These are phyloP conservation scores for Elaeidobius kamerunicus DNA, from an alignment of 2,888 invertebrate species.

Conservation along the genomic window DNA sequence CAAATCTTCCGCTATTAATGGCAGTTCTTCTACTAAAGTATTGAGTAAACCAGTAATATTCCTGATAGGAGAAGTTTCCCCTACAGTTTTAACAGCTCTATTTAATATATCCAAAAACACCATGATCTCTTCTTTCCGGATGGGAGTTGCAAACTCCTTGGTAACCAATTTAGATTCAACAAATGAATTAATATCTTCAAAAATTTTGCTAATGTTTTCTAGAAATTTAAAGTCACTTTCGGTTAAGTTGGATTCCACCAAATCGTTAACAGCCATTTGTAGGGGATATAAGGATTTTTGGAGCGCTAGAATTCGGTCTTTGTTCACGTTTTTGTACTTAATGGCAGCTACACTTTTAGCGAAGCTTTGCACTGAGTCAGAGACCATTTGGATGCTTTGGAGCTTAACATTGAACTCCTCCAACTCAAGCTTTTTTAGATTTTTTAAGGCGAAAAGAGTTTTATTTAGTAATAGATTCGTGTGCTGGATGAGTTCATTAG, in stretches of 20 bases:
- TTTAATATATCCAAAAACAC: constrained; percentile 37
- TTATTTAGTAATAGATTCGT: constrained; percentile 35
- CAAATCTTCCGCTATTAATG: constrained; percentile 39
- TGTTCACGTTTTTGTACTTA: constrained; percentile 40
- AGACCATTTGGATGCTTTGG: constrained; percentile 39
- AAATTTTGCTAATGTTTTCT: constrained; percentile 36
- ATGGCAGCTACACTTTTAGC: constrained; percentile 43
- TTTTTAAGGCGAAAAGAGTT: constrained; percentile 32
- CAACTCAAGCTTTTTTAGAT: constrained; percentile 31
- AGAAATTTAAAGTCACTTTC: constrained; percentile 39
- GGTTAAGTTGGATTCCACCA: constrained; percentile 40
- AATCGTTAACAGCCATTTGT: constrained; percentile 45
- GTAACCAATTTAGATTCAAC: constrained; percentile 31
- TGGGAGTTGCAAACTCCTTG: constrained; percentile 24
- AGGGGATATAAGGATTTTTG: constrained; percentile 44
- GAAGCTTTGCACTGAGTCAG: constrained; percentile 42
- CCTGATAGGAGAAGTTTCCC: constrained; percentile 37
- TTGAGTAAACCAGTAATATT: constrained; percentile 36
- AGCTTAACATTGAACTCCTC: constrained; percentile 34
- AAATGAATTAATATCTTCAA: constrained; percentile 37
- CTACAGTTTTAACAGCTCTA: constrained; percentile 34
- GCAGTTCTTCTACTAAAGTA: constrained; percentile 37
- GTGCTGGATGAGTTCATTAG: constrained; percentile 32
- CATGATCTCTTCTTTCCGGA: constrained; percentile 34
- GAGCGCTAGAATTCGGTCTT: constrained; percentile 37